phyloP scores from a whole-genome alignment of 2,113 vertebrate species.

The Sapayoa aenigma region DNA sequence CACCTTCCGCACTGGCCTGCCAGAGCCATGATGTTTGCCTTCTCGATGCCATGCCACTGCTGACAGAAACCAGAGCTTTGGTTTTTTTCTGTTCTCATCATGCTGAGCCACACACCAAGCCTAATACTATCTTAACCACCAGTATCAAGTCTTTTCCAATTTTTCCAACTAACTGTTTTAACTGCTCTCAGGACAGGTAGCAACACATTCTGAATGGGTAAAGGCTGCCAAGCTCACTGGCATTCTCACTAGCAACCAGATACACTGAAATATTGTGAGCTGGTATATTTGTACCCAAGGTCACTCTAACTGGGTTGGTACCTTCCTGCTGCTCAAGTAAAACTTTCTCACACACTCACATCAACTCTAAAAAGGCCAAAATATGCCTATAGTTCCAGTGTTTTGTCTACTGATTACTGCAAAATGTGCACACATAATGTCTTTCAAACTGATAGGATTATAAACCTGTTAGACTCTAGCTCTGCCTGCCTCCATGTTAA shows the following conservation, averaged over 20 bases:
- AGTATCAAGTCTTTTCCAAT: not conserved
- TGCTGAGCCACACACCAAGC: not conserved
- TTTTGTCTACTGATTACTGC: not conserved
- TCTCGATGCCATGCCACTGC: accelerated
- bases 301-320: not conserved
- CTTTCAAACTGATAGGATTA: not conserved
- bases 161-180: not conserved
- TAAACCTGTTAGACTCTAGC: not conserved
- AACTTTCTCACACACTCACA: not conserved
- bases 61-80: not conserved
- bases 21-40: accelerated
- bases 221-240: not conserved
- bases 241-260: not conserved
- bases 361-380: not conserved
- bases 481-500: not conserved
- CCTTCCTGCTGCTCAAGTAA: not conserved
- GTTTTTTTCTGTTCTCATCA: accelerated
- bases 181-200: not conserved
- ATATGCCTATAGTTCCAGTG: not conserved
- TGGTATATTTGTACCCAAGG: not conserved
- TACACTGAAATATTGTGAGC: not conserved
- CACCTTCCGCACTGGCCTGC: not conserved
- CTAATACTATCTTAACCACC: not conserved
- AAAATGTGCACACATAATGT: not conserved
- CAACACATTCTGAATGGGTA: not conserved